Percentiles rank a stretch among this genome's conserved stretches.
Evolutionary conservation across 2,888 invertebrate genomes (phyloP).

Genomic region (Harpagoxenus sublaevis): DNA sequence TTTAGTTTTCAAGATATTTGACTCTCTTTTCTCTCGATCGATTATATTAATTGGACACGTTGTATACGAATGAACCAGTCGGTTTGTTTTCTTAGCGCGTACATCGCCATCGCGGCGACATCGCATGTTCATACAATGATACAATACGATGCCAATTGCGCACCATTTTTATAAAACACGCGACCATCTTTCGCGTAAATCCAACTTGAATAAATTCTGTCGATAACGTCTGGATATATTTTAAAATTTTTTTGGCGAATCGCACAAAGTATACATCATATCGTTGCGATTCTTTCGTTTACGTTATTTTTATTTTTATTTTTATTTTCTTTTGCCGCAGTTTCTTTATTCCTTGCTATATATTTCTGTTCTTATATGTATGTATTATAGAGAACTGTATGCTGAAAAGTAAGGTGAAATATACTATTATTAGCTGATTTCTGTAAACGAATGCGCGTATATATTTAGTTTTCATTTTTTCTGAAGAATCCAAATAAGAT

Average conservation of each 20-base stretch:
- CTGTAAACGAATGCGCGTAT: no score
- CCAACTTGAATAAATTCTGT: not conserved
- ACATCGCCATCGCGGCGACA: not conserved
- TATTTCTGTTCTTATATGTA: not conserved
- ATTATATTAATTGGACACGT: not conserved
- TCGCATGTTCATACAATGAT: not conserved
- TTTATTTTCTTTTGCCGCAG: not conserved
- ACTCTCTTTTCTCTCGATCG: not conserved
- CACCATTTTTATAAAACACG: not conserved
- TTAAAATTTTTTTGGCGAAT: no score
- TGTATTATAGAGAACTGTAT: not conserved
- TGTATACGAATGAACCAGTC: not conserved
- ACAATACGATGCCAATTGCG: not conserved
- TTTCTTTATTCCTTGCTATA: not conserved
- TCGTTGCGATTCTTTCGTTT: not conserved
- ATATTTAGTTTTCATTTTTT: not conserved
- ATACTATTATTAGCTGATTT: not conserved
- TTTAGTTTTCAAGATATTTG: not conserved
- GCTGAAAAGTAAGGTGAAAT: not conserved
- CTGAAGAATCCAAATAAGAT: not conserved
- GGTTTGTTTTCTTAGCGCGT: conserved; percentile 7
- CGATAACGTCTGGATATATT: no score
- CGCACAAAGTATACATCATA: no score
- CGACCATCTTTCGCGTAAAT: not conserved
- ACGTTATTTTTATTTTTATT: not conserved